phyloP scores from a whole-genome alignment of 1,140 invertebrate genomes.

The Hermetia illucens region DNA sequence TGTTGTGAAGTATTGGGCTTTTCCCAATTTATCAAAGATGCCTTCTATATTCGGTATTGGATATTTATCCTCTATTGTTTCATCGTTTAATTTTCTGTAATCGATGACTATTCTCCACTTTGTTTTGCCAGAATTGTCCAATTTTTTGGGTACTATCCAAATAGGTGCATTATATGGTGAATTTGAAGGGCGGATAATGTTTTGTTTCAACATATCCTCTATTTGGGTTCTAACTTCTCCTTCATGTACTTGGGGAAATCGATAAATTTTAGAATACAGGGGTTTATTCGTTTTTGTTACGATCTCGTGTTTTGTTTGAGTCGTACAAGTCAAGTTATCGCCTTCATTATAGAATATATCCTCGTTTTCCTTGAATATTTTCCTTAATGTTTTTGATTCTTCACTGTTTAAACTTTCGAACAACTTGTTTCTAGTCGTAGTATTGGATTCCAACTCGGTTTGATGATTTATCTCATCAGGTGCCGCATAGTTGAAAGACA shows the following conservation, averaged over 20 bases:
- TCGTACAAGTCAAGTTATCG: no score
- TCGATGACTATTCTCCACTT: conserved; percentile 23
- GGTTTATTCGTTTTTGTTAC: no score
- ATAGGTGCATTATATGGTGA: conserved; percentile 4
- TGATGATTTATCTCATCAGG: no score
- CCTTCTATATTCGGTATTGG: conserved; percentile 36
- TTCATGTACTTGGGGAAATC: neutral
- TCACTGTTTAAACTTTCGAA: no score
- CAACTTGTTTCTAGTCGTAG: no score
- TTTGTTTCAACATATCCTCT: neutral
- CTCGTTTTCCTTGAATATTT: no score
- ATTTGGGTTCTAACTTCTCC: neutral
- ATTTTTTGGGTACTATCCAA: conserved; percentile 10
- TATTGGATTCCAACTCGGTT: no score
- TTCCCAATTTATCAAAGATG: no score
- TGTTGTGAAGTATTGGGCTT: conserved; percentile 34
- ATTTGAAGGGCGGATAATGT: neutral
- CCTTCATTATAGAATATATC: no score
- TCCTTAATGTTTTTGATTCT: no score
- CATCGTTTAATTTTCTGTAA: conserved; percentile 21
- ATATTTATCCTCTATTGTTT: conserved; percentile 20
- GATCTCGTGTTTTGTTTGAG: no score
- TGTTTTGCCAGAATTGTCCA: conserved; percentile 12
- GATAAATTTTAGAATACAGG: neutral
- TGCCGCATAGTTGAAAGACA: no score